These are phyloP conservation scores for Mesitornis unicolor DNA, from an alignment of 2,113 vertebrate species.

Conservation along the genomic window DNA sequence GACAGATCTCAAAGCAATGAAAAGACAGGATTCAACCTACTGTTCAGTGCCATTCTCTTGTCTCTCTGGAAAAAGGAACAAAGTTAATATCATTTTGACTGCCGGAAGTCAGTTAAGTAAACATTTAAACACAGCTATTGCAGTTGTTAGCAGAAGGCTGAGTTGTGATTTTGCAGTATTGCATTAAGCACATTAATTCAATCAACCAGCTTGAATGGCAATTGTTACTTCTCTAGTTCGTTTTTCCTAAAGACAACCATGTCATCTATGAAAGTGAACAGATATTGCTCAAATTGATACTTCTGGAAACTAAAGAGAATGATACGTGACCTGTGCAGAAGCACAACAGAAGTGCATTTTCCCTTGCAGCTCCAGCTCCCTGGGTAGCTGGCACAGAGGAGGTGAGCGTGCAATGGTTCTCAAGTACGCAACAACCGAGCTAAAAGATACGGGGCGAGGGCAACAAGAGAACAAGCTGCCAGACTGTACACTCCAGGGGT, in stretches of 20 bases:
- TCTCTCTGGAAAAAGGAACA: conserved; percentile 62
- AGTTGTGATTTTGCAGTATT: not conserved
- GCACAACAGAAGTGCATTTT: not conserved
- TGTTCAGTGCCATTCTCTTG: conserved; percentile 75
- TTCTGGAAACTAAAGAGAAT: not conserved
- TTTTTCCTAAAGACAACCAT: not conserved
- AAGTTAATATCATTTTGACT: not conserved
- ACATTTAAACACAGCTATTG: not conserved
- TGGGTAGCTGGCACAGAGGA: not conserved
- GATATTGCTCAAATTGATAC: accelerated
- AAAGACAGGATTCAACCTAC: conserved; percentile 59
- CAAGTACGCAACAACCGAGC: not conserved
- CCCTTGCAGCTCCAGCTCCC: not conserved
- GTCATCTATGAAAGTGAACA: not conserved
- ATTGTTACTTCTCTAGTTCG: not conserved
- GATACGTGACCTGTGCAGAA: not conserved
- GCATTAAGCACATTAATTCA: not conserved
- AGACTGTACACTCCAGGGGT: not conserved
- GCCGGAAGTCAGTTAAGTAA: not conserved
- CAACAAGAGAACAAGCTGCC: not conserved
- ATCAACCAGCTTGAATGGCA: not conserved
- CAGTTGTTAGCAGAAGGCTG: not conserved
- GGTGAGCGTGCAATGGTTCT: not conserved
- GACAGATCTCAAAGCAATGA: not conserved
- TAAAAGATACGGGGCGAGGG: not conserved